Evolutionary conservation across 2,113 vertebrate genomes (phyloP).

Genomic region (Oreochromis niloticus): DNA sequence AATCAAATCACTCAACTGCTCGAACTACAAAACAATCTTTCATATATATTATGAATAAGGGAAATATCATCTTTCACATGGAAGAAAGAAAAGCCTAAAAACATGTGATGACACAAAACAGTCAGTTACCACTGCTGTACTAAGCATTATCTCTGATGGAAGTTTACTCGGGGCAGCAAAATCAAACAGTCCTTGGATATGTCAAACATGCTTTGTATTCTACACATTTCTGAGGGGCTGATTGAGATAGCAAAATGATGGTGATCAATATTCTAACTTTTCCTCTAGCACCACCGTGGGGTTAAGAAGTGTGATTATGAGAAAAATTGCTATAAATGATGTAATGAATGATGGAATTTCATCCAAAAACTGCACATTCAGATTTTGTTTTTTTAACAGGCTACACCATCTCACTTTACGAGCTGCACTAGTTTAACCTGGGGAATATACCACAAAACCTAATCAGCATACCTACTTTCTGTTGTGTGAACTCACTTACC

Average conservation of each 20-base stretch:
- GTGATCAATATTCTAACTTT: not conserved
- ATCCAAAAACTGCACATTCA: not conserved
- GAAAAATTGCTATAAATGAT: not conserved
- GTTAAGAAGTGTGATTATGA: not conserved
- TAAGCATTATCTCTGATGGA: fast-evolving
- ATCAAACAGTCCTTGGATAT: fast-evolving
- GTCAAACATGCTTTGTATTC: not conserved
- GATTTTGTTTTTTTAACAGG: not conserved
- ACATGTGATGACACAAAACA: not conserved
- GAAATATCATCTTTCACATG: not conserved
- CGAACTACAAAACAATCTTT: fast-evolving
- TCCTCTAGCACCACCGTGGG: not conserved
- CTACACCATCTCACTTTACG: not conserved
- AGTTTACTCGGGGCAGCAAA: fast-evolving
- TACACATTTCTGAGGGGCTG: not conserved
- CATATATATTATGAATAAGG: not conserved
- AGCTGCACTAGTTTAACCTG: fast-evolving
- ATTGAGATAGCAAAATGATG: not conserved
- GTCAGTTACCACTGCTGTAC: not conserved
- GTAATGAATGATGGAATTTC: not conserved
- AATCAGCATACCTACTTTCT: not conserved
- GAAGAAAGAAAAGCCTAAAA: not conserved
- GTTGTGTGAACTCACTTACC: not conserved
- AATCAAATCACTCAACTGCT: not conserved
- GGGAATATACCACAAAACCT: fast-evolving